phyloP scores from a whole-genome alignment of 1,140 invertebrate genomes.

The Drosophila nasuta region DNA sequence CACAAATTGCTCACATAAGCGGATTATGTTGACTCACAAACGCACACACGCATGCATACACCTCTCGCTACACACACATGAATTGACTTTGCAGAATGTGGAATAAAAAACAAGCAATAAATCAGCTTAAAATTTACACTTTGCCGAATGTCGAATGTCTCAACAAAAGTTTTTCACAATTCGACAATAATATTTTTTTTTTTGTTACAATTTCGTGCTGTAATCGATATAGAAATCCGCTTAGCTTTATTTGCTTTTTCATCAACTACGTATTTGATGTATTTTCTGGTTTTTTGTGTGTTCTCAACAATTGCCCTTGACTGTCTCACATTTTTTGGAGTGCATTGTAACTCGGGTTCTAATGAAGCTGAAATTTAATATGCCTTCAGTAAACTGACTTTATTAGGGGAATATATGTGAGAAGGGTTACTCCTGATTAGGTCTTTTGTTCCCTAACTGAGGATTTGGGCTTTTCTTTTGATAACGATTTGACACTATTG shows the following conservation, averaged over 20 bases:
- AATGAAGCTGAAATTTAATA: constrained; percentile 43
- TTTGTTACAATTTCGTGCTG: constrained; percentile 3
- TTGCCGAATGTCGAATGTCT: constrained; percentile 4
- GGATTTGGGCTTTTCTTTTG: constrained; percentile 1
- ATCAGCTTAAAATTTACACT: constrained; percentile 58
- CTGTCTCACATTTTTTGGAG: constrained; percentile 3
- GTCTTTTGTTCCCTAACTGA: constrained; percentile 6
- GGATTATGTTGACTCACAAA: constrained; percentile 42
- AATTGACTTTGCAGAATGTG: neutral
- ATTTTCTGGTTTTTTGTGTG: neutral
- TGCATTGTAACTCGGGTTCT: constrained; percentile 5
- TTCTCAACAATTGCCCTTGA: constrained; percentile 19
- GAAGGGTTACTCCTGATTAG: constrained; percentile 9
- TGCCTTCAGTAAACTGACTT: constrained; percentile 22
- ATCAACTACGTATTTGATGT: constrained; percentile 17
- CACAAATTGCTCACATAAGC: constrained; percentile 50
- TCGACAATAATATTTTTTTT: constrained; percentile 2
- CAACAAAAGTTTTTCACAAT: constrained; percentile 11
- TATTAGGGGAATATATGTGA: neutral
- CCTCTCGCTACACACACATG: neutral
- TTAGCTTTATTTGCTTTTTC: constrained; percentile 43
- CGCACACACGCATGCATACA: neutral
- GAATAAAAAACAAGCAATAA: constrained; percentile 52
- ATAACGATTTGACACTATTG: constrained; percentile 7
- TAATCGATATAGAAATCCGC: constrained; percentile 53